phyloP scores from a whole-genome alignment of 2,888 invertebrate genomes.

The Lasiommata megera region DNA sequence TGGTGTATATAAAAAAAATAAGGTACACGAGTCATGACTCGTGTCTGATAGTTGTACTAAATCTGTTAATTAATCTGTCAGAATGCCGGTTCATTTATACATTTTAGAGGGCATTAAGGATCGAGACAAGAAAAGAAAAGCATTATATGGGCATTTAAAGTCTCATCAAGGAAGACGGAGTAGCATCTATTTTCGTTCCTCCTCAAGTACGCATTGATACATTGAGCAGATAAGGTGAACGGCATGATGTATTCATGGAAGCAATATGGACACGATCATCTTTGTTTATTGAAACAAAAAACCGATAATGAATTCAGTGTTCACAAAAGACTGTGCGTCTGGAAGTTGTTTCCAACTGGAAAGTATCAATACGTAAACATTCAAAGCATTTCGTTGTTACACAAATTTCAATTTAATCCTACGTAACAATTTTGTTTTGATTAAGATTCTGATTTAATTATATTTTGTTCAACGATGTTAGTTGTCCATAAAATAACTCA shows the following conservation, averaged over 20 bases:
- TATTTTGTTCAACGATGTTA: constrained; percentile 1
- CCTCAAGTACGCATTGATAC: constrained; percentile 26
- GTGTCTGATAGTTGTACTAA: neutral
- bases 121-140: constrained; percentile 8
- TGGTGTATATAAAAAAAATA: too few species aligned
- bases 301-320: constrained; percentile 5
- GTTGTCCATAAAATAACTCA: constrained; percentile 39
- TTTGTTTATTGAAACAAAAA: constrained; percentile 20
- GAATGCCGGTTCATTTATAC: neutral
- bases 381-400: neutral
- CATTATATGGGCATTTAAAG: constrained; percentile 3
- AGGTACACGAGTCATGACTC: too few species aligned
- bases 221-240: constrained; percentile 31
- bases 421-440: neutral
- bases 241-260: constrained; percentile 25
- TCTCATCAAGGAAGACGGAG: constrained; percentile 8
- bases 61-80: neutral
- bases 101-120: neutral
- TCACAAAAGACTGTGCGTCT: neutral
- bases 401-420: neutral
- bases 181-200: constrained; percentile 19
- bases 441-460: neutral
- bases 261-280: constrained; percentile 24
- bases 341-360: neutral
- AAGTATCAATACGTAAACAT: neutral